A percentile compares a stretch with the other conserved stretches of the same genome.
phyloP scores from a whole-genome alignment of 2,888 invertebrate genomes.

The Phengaris alcon region DNA sequence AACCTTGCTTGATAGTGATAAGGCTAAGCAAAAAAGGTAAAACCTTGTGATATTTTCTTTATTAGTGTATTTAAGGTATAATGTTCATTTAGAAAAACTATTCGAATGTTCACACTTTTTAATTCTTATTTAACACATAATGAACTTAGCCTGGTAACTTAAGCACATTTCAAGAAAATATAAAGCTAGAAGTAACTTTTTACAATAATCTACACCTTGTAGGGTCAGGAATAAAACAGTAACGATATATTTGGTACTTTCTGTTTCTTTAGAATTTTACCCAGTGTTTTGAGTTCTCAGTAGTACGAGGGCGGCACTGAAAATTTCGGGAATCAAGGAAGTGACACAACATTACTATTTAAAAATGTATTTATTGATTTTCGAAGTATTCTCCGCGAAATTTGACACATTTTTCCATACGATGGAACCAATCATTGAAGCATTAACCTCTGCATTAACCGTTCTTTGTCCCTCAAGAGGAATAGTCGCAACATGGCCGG shows the following conservation, averaged over 20 bases:
- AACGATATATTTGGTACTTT: not conserved
- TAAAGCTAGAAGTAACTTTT: not conserved
- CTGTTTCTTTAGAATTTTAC: too few relatives aligned
- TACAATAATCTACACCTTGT: not conserved
- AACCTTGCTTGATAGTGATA: not conserved
- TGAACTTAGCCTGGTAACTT: not conserved
- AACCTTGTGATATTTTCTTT: conserved; percentile 24
- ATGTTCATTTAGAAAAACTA: not conserved
- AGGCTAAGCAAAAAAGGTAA: conserved; percentile 23
- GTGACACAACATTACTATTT: too few relatives aligned
- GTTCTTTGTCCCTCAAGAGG: too few relatives aligned
- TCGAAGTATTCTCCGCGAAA: too few relatives aligned
- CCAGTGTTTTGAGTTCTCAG: not conserved
- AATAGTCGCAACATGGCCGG: too few relatives aligned
- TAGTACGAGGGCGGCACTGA: too few relatives aligned
- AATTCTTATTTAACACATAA: not conserved
- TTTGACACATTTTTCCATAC: too few relatives aligned
- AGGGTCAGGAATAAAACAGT: not conserved
- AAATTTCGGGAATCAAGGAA: too few relatives aligned
- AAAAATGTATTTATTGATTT: too few relatives aligned
- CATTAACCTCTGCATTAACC: too few relatives aligned
- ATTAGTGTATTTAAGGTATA: not conserved
- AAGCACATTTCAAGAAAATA: not conserved
- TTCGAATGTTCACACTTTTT: not conserved
- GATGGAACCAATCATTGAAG: too few relatives aligned